These are phyloP conservation scores for Hystrix brachyura DNA, from an alignment of 2,113 vertebrate species.

Conservation along the genomic window DNA sequence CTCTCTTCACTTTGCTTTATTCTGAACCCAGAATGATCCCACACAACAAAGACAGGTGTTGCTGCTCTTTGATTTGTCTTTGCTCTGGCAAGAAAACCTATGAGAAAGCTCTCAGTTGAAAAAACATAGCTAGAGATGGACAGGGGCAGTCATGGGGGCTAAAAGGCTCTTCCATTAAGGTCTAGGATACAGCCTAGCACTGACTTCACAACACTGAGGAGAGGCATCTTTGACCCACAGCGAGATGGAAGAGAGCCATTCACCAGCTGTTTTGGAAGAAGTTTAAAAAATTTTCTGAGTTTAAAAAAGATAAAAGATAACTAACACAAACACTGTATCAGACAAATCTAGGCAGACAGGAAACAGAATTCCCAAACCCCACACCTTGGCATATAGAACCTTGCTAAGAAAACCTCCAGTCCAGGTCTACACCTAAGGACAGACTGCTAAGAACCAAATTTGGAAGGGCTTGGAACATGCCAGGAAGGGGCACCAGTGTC, in stretches of 20 bases:
- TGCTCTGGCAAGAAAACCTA: conserved; percentile 21
- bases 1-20: background rate
- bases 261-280: conserved; percentile 59
- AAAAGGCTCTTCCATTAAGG: background rate
- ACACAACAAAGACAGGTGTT: background rate
- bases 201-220: conserved; percentile 57
- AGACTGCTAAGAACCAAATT: background rate
- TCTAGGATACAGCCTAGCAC: background rate
- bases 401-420: background rate
- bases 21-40: background rate
- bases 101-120: background rate
- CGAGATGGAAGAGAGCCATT: conserved; percentile 39
- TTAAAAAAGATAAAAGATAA: background rate
- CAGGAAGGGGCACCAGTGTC: background rate
- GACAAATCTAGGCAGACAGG: background rate
- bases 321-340: background rate
- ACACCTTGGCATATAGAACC: background rate
- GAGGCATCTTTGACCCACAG: conserved; percentile 52
- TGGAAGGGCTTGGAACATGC: background rate
- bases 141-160: background rate
- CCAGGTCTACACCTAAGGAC: background rate
- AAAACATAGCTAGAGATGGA: background rate
- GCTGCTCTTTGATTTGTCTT: conserved; percentile 9
- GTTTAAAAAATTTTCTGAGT: background rate
- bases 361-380: conserved; percentile 11